Conservation (phyloP, 2,113 vertebrate genomes). For the Montifringilla adamsi region DNA sequence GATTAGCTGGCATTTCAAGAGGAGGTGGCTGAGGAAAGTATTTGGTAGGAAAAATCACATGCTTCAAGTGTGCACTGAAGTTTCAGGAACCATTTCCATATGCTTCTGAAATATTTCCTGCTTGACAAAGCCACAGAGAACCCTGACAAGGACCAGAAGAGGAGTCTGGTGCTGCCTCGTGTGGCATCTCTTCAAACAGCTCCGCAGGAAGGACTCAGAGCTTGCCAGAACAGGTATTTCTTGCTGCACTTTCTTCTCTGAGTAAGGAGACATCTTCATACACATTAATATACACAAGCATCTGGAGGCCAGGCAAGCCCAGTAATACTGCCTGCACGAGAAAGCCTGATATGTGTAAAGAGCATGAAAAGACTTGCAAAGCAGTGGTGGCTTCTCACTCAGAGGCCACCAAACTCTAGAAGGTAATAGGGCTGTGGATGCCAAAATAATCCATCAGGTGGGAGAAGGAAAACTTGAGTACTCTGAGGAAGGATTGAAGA, state of each 20-base stretch:
- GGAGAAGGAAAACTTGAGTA: not conserved
- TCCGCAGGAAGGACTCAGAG: rapidly evolving
- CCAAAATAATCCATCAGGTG: not conserved
- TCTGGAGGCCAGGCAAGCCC: not conserved
- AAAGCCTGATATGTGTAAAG: not conserved
- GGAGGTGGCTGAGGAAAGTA: not conserved
- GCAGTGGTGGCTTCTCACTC: not conserved
- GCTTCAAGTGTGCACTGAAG: not conserved
- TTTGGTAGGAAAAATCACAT: not conserved
- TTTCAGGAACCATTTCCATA: not conserved
- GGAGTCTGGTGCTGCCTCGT: rapidly evolving
- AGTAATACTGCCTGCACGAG: not conserved
- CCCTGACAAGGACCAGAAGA: not conserved
- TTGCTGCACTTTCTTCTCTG: not conserved
- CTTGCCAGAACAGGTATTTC: not conserved
- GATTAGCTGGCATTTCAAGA: not conserved
- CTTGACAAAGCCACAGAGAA: not conserved
- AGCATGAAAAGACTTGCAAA: not conserved
- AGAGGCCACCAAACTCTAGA: not conserved
- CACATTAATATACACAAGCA: not conserved
- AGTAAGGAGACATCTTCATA: not conserved
- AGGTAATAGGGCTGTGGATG: not conserved
- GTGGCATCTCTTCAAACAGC: not conserved
- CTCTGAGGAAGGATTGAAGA: not conserved
- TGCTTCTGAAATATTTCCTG: not conserved